Percentiles rank a stretch among this genome's conserved stretches.
Evolutionary conservation across 2,888 invertebrate species (phyloP).

Genomic region (Pristionchus arcanus): DNA sequence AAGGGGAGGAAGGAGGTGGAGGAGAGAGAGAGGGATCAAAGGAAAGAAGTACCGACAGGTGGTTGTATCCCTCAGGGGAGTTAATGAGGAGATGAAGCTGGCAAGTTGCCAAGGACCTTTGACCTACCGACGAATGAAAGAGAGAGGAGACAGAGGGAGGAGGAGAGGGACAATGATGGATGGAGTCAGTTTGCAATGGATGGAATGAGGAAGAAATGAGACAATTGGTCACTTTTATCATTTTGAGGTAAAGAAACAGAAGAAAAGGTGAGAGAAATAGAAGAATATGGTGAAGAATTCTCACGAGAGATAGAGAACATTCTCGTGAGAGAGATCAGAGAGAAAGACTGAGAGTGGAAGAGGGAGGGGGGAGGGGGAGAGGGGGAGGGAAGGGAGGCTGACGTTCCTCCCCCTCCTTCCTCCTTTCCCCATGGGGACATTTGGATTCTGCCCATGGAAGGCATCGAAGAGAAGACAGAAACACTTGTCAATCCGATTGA

Average conservation of each 20-base stretch:
- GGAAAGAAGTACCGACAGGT: conserved; percentile 14
- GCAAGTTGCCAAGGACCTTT: not conserved
- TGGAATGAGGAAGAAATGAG: not conserved
- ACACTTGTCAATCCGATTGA: conserved; percentile 8
- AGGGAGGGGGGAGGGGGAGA: not conserved
- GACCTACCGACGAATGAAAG: not conserved
- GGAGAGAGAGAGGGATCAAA: not conserved
- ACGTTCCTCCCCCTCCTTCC: not conserved
- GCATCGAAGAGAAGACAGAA: not conserved
- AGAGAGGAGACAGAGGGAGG: not conserved
- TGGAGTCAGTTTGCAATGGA: not conserved
- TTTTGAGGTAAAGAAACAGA: not conserved
- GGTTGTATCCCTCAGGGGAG: conserved; percentile 6
- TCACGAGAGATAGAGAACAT: not conserved
- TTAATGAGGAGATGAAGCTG: conserved; percentile 14
- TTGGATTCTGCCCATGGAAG: not conserved
- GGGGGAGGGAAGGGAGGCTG: not conserved
- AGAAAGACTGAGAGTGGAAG: conserved; percentile 13
- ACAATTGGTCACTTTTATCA: not conserved
- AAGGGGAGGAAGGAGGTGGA: not conserved
- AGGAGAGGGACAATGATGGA: conserved; percentile 10
- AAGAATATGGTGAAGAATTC: not conserved
- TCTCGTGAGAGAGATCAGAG: not conserved
- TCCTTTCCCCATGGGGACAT: conserved; percentile 8
- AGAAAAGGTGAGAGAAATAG: conserved; percentile 10